These are phyloP conservation scores for Stictonetta naevosa DNA, from an alignment of 2,113 vertebrate species.

Conservation along the genomic window DNA sequence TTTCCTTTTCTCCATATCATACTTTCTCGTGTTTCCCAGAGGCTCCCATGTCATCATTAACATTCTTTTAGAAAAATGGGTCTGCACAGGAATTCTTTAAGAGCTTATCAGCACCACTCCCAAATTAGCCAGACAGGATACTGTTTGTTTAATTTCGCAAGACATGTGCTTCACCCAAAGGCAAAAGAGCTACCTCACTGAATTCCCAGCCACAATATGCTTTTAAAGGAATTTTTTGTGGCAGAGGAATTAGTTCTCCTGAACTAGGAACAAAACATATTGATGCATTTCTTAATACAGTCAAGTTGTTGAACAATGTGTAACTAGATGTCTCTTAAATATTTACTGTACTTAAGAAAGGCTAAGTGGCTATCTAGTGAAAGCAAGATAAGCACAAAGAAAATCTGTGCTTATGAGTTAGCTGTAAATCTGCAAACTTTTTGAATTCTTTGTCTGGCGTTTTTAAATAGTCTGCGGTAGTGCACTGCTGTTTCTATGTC, in stretches of 20 bases:
- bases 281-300: background rate
- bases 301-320: background rate
- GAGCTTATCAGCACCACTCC: conserved; percentile 21
- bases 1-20: background rate
- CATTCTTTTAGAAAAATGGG: conserved; percentile 42
- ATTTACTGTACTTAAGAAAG: background rate
- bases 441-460: background rate
- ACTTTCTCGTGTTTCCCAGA: background rate
- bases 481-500: background rate
- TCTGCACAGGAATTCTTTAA: background rate
- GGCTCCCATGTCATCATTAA: background rate
- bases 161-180: conserved; percentile 6
- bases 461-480: background rate
- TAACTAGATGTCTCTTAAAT: background rate
- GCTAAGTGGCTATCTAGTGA: background rate
- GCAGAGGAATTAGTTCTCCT: background rate
- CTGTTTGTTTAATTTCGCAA: conserved; percentile 15
- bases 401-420: background rate
- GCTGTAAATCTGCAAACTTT: background rate
- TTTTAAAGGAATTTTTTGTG: background rate
- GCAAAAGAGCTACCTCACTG: background rate
- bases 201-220: background rate
- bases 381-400: background rate
- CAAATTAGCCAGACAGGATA: conserved; percentile 26
- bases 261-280: background rate